A percentile compares a stretch with the other conserved stretches of the same genome.
These are phyloP conservation scores for Phyllotreta cruciferae DNA, from an alignment of 2,888 invertebrate species.

Conservation along the genomic window DNA sequence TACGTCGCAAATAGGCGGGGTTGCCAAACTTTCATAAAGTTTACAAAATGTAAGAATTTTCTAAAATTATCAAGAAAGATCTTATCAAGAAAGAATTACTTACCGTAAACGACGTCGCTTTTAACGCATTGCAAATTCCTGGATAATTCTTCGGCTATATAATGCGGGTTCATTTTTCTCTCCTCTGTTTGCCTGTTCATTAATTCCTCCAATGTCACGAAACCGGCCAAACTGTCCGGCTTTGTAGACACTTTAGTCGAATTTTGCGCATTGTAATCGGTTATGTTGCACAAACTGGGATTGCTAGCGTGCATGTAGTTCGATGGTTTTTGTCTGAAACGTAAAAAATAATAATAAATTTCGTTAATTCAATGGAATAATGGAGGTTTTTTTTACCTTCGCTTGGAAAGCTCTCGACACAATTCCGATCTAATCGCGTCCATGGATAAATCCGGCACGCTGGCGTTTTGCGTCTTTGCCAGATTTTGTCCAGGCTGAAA, in stretches of 20 bases:
- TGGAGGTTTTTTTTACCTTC: constrained; percentile 9
- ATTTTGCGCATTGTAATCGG: constrained; percentile 50
- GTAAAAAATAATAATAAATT: neutral
- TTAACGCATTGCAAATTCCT: constrained; percentile 58
- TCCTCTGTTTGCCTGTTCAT: constrained; percentile 82
- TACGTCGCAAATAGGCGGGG: too few relatives aligned
- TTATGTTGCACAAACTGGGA: constrained; percentile 72
- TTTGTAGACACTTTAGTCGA: constrained; percentile 53
- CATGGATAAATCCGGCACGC: constrained; percentile 55
- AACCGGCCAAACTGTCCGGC: constrained; percentile 69
- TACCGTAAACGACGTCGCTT: constrained; percentile 67
- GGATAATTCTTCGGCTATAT: constrained; percentile 50
- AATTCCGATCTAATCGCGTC: constrained; percentile 37
- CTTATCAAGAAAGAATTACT: too few relatives aligned
- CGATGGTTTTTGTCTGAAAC: constrained; percentile 60
- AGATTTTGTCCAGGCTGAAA: constrained; percentile 49
- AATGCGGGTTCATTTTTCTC: constrained; percentile 61
- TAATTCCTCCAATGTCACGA: constrained; percentile 79
- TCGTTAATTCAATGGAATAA: neutral
- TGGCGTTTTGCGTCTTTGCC: constrained; percentile 52
- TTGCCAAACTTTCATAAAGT: too few relatives aligned
- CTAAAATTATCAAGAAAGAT: too few relatives aligned
- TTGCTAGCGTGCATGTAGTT: constrained; percentile 76
- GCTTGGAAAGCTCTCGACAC: constrained; percentile 20
- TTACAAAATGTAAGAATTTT: too few relatives aligned